Evolutionary conservation across 2,888 invertebrate species (phyloP).

Genomic region (Lithophane ornitopus): DNA sequence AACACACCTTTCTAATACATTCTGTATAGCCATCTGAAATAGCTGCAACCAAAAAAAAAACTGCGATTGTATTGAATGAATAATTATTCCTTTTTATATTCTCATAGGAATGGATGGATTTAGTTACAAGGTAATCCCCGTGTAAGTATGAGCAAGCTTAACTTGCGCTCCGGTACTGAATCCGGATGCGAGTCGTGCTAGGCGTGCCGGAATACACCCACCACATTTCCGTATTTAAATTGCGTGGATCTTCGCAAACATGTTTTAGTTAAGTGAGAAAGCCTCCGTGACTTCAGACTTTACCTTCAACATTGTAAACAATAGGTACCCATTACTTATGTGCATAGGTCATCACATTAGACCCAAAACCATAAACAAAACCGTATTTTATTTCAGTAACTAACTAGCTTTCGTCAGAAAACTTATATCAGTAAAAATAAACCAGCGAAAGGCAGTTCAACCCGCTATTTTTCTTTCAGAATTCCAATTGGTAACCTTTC

Average conservation of each 20-base stretch:
- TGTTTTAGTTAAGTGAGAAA: constrained; percentile 71
- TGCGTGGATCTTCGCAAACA: constrained; percentile 74
- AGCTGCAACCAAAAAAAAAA: neutral
- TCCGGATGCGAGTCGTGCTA: constrained; percentile 68
- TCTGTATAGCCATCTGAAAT: neutral
- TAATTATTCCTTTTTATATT: constrained; percentile 67
- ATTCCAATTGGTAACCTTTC: constrained; percentile 40
- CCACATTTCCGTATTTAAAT: constrained; percentile 83
- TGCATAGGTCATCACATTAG: neutral
- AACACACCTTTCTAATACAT: neutral
- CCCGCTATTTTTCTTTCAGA: constrained; percentile 37
- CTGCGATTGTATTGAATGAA: constrained; percentile 31
- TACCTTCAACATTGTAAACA: constrained; percentile 23
- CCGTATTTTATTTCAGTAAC: neutral
- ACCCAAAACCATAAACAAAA: too few relatives aligned
- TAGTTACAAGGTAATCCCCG: constrained; percentile 73
- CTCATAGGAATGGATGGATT: constrained; percentile 66
- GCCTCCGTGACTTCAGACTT: constrained; percentile 42
- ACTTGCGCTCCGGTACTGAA: constrained; percentile 60
- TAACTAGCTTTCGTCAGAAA: constrained; percentile 1
- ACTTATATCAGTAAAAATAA: constrained; percentile 22
- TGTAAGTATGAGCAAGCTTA: constrained; percentile 69
- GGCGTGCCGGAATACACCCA: constrained; percentile 73
- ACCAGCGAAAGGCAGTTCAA: constrained; percentile 15
- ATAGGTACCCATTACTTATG: constrained; percentile 15